A percentile compares a stretch with the other conserved stretches of the same genome.
These are phyloP conservation scores for Epinotia bilunana DNA, from an alignment of 2,888 invertebrate species.

Conservation along the genomic window DNA sequence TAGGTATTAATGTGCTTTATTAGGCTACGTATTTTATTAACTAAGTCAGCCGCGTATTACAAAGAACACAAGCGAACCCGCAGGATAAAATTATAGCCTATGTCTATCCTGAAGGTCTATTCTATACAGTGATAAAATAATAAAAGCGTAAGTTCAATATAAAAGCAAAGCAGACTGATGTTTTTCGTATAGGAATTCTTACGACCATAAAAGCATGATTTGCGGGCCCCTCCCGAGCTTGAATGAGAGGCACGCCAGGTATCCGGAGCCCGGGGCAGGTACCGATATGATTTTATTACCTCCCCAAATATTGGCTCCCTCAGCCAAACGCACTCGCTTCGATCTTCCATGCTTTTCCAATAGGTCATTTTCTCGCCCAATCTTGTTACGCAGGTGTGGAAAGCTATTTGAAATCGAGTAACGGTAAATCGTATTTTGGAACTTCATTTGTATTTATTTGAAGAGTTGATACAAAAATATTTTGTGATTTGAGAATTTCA, in stretches of 20 bases:
- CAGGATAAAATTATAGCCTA: too few relatives aligned
- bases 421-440: background rate
- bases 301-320: slow-evolving; percentile 67
- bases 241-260: slow-evolving; percentile 10
- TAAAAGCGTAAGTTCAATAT: background rate
- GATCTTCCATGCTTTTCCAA: slow-evolving; percentile 29
- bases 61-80: too few relatives aligned
- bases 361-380: slow-evolving; percentile 34
- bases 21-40: too few relatives aligned
- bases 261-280: slow-evolving; percentile 56
- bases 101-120: too few relatives aligned
- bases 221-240: background rate
- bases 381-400: slow-evolving; percentile 31
- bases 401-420: slow-evolving; percentile 9
- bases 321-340: slow-evolving; percentile 43
- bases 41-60: too few relatives aligned
- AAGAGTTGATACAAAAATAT: background rate
- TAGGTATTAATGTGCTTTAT: too few relatives aligned
- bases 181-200: slow-evolving; percentile 23
- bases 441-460: background rate
- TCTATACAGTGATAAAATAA: too few relatives aligned
- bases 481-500: too few relatives aligned
- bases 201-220: slow-evolving; percentile 9
- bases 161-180: background rate
- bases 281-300: slow-evolving; percentile 71